Conservation (phyloP, 1,140 invertebrate species). For the Diorhabda sublineata region DNA sequence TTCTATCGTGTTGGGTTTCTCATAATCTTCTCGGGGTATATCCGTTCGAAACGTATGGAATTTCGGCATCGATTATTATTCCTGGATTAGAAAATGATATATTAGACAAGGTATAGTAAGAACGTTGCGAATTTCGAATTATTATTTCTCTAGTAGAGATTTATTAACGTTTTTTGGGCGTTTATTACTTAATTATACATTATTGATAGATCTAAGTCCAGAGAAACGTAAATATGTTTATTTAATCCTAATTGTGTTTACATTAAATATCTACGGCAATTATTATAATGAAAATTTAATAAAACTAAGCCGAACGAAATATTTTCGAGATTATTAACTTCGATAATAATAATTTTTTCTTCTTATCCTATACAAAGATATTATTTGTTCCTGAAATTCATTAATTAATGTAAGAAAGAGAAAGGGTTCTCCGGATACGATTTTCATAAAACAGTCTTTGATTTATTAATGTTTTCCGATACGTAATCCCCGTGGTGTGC, state of each 20-base stretch:
- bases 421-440: neutral
- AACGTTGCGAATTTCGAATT: no score
- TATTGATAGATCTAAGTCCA: no score
- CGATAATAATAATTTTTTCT: no score
- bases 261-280: no score
- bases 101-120: neutral
- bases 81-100: neutral
- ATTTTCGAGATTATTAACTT: no score
- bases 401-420: neutral
- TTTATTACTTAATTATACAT: no score
- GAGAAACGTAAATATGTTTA: no score
- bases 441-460: neutral
- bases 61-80: conserved; percentile 1
- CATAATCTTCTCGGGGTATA: conserved; percentile 5
- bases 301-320: no score
- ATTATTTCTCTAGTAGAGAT: no score
- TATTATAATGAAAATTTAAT: no score
- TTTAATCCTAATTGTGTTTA: no score
- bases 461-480: conserved; percentile 10
- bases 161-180: no score
- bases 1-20: conserved; percentile 6
- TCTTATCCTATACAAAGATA: neutral
- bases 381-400: neutral
- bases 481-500: conserved; percentile 7
- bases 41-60: neutral